Percentiles rank a stretch among this genome's conserved stretches.
Conservation (phyloP, 2,797 vertebrate species). For the Cyprinella venusta region DNA sequence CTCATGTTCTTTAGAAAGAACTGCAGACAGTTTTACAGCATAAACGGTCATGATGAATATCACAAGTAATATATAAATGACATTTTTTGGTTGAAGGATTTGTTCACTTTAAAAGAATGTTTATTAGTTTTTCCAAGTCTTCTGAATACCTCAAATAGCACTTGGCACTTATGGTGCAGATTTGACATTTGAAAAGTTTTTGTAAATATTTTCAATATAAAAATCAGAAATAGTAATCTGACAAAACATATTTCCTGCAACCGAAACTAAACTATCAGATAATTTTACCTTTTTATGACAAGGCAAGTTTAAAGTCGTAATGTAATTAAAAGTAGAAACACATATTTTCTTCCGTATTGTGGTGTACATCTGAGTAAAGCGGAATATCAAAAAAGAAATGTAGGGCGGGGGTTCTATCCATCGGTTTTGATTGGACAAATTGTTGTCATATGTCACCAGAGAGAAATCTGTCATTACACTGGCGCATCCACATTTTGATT, state of each 20-base stretch:
- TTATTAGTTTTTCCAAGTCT: too few species aligned
- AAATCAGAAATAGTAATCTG: neutral
- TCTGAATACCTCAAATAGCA: neutral
- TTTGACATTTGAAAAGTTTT: neutral
- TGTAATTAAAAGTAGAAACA: neutral
- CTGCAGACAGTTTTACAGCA: neutral
- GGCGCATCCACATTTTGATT: neutral
- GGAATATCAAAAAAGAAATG: neutral
- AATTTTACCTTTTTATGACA: too few species aligned
- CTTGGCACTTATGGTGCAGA: neutral
- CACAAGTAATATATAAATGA: neutral
- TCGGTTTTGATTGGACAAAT: neutral
- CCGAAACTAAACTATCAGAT: neutral
- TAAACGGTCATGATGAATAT: constrained; percentile 3
- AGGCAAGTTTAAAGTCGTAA: too few species aligned
- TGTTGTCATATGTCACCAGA: neutral
- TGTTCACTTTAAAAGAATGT: neutral
- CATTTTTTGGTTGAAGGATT: neutral
- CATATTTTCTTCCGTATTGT: neutral
- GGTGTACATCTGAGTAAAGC: neutral
- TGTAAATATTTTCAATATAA: neutral
- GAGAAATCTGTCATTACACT: neutral
- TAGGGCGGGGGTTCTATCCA: neutral
- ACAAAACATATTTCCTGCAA: neutral
- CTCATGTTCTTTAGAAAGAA: constrained; percentile 17